phyloP scores from a whole-genome alignment of 2,113 vertebrate genomes.

The Nannobrachium achirus region DNA sequence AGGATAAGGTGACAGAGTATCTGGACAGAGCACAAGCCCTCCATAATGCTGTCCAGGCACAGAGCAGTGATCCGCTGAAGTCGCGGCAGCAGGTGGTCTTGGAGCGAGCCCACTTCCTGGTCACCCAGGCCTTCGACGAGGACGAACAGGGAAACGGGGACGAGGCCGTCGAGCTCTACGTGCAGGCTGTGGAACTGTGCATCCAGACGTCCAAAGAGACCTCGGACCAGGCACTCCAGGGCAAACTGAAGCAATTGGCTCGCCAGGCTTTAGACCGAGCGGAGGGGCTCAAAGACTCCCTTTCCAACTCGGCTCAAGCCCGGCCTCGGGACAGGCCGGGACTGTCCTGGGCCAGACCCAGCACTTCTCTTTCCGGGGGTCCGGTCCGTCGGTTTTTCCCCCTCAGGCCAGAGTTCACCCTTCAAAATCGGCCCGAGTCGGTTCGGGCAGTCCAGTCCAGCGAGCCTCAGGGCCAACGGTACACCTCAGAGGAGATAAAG shows the following conservation, averaged over 20 bases:
- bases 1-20: conserved; percentile 96
- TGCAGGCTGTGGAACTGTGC: conserved; percentile 96
- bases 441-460: conserved; percentile 86
- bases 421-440: conserved; percentile 87
- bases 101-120: conserved; percentile 95
- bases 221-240: conserved; percentile 88
- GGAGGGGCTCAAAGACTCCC: conserved; percentile 90
- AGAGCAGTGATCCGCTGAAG: conserved; percentile 91
- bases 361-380: conserved; percentile 36
- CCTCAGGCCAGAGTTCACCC: conserved; percentile 88
- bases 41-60: conserved; percentile 89
- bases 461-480: conserved; percentile 90
- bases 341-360: conserved; percentile 82
- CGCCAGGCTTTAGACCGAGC: conserved; percentile 96
- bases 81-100: conserved; percentile 93
- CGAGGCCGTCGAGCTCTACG: conserved; percentile 94
- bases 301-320: conserved; percentile 76
- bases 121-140: conserved; percentile 97
- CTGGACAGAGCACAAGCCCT: conserved; percentile 94
- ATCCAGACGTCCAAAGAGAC: conserved; percentile 93
- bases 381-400: conserved; percentile 87
- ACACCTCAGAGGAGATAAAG: conserved; percentile 94
- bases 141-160: conserved; percentile 92
- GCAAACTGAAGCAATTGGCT: conserved; percentile 94
- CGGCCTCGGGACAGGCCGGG: too few relatives aligned